These are phyloP conservation scores for Xyliphius kryptos DNA, from an alignment of 2,113 vertebrate genomes.

Conservation along the genomic window DNA sequence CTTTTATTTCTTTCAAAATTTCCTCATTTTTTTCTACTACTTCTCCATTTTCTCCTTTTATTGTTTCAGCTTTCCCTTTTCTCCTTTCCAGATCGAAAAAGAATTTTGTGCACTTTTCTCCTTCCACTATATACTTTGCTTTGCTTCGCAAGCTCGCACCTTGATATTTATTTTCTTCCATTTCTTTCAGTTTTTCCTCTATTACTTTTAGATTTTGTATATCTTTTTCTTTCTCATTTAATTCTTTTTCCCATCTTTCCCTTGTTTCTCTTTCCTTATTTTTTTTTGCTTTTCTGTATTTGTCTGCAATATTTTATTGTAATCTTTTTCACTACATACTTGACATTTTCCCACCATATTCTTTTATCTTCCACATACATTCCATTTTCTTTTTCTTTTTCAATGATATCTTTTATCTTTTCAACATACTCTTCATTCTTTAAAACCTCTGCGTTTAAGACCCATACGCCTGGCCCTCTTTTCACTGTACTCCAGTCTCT, in stretches of 20 bases:
- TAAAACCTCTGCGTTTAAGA: constrained; percentile 1
- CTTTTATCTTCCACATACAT: not conserved
- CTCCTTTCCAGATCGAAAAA: constrained; percentile 3
- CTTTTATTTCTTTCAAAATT: no score
- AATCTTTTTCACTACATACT: not conserved
- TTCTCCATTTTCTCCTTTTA: no score
- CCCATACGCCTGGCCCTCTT: not conserved
- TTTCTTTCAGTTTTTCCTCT: not conserved
- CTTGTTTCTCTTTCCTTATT: not conserved
- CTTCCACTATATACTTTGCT: no score
- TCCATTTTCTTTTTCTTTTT: no score
- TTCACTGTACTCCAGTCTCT: not conserved
- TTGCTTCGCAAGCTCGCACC: no score
- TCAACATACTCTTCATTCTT: not conserved
- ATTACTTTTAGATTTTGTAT: no score
- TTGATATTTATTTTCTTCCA: not conserved
- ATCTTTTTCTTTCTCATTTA: not conserved
- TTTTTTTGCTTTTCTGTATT: not conserved
- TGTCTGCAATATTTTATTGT: no score
- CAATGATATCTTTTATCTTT: no score
- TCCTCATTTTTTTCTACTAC: no score
- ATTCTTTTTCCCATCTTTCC: not conserved
- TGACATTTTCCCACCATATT: constrained; percentile 8
- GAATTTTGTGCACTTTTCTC: no score
- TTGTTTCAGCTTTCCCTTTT: no score